Conservation (phyloP, 2,113 vertebrate genomes). For the Cygnus buccinator region DNA sequence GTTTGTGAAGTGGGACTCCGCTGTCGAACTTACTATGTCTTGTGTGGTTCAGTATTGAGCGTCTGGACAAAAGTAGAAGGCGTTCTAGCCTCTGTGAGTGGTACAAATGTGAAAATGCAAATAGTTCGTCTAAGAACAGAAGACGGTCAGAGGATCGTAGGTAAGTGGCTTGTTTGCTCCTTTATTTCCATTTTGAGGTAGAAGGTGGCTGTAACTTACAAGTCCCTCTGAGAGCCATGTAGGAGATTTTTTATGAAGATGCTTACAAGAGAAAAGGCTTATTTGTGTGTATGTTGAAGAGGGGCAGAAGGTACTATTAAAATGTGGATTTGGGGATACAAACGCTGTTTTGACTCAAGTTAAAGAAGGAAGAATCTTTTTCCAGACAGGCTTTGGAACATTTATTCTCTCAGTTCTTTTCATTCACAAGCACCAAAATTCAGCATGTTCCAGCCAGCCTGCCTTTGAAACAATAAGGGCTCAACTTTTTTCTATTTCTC, state of each 20-base stretch:
- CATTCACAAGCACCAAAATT: background rate
- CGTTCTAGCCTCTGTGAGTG: constrained; percentile 92
- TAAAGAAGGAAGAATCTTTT: background rate
- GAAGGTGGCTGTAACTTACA: background rate
- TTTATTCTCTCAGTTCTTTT: background rate
- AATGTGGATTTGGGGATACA: no score
- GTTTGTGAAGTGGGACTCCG: constrained; percentile 94
- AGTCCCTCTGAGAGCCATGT: rapidly evolving
- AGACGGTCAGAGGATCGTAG: constrained; percentile 96
- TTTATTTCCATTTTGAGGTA: background rate
- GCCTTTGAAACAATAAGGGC: background rate
- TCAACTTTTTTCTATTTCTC: background rate
- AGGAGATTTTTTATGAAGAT: background rate
- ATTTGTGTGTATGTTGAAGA: background rate
- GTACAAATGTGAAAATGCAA: constrained; percentile 97
- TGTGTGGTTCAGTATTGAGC: constrained; percentile 95
- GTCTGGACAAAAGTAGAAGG: constrained; percentile 98
- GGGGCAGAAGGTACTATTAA: background rate
- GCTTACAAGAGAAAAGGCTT: background rate
- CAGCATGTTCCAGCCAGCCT: background rate
- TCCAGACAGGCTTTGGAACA: background rate
- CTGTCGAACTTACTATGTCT: constrained; percentile 91
- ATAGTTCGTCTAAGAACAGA: constrained; percentile 95
- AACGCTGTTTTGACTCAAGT: background rate
- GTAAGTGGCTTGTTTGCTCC: constrained; percentile 68